Evolutionary conservation across 2,888 invertebrate species (phyloP), one percentile per base, ranked within the genome.

Genomic region (Acanthosepion pharaonis): DNA sequence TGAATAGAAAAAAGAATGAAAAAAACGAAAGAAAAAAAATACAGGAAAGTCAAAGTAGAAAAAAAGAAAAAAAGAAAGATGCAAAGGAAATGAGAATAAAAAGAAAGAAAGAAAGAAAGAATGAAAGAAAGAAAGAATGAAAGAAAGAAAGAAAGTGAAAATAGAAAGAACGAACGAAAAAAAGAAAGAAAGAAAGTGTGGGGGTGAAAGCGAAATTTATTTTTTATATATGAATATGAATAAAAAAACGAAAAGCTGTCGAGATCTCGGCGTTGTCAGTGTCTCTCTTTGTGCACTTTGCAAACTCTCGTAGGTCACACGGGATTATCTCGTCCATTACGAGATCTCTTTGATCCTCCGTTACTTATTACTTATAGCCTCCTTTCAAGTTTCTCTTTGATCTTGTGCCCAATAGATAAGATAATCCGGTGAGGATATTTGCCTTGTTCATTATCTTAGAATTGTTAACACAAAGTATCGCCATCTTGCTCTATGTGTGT

Each of bases 321-420:
- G 78, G 78, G 78, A 78, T 78, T 78, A 78, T 78, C 78, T n/a
- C 33, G n/a, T 78, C 78, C 78, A 78, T 78, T 78, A 78, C 78
- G 78, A 78, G 78, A 78, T 78, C 78, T 78, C 78, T 78, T 78
- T 78, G 78, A 78, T 78, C 78, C 78, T 11, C n/a, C 23, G n/a
- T n/a, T n/a, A n/a, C 15, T n/a, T 78, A 78, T 78, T 78, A 78
- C 78, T 33, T 78, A 78, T n/a, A 78, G n/a, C 33, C n/a, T 11
- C n/a, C n/a, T 78, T 78, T 78, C n/a, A 33, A 15, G n/a, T 78
- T 11, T n/a, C 11, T 11, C 78, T 78, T 78, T 78, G 78, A 78
- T 78, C 78, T 33, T 15, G 23, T 23, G 23, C 59, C 20, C 23
- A 59, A 59, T 23, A 59, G 59, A 59, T 59, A 59, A 59, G 6